Evolutionary conservation across 2,888 invertebrate genomes (phyloP).

Genomic region (Drosophila anomalata): DNA sequence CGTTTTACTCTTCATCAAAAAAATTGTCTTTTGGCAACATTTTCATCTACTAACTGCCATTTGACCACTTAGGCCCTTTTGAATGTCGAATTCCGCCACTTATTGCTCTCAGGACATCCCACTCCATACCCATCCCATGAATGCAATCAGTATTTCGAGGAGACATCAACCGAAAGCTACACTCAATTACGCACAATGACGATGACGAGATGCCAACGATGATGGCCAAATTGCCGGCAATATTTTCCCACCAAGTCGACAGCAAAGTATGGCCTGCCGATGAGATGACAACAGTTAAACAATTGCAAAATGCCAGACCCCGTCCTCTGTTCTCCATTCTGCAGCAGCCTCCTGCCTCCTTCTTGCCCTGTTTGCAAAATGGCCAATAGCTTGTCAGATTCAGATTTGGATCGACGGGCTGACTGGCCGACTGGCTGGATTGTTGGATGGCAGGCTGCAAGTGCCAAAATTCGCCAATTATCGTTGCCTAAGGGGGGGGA

Average conservation of each 20-base stretch:
- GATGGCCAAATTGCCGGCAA: constrained; percentile 54
- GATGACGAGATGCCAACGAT: constrained; percentile 42
- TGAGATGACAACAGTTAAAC: constrained; percentile 31
- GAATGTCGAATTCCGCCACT: constrained; percentile 15
- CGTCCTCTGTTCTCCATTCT: too few species aligned
- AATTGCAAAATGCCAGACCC: constrained; percentile 42
- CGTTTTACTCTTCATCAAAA: not conserved
- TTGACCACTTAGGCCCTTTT: constrained; percentile 7
- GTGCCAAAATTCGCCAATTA: constrained; percentile 74
- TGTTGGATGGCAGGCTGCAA: constrained; percentile 45
- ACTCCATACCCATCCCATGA: not conserved
- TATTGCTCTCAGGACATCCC: constrained; percentile 15
- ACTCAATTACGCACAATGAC: constrained; percentile 74
- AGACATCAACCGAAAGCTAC: constrained; percentile 56
- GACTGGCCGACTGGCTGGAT: constrained; percentile 5
- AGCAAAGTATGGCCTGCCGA: constrained; percentile 7
- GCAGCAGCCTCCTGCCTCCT: not conserved
- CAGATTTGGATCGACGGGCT: constrained; percentile 47
- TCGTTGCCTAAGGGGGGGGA: constrained; percentile 33
- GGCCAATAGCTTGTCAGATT: constrained; percentile 62
- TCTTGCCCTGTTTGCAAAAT: constrained; percentile 31
- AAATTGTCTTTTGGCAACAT: not conserved
- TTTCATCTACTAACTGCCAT: constrained; percentile 11
- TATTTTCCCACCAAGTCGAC: constrained; percentile 30
- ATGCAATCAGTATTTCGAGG: constrained; percentile 63